Evolutionary conservation across 2,888 invertebrate genomes (phyloP).

Genomic region (Salticus scenicus): DNA sequence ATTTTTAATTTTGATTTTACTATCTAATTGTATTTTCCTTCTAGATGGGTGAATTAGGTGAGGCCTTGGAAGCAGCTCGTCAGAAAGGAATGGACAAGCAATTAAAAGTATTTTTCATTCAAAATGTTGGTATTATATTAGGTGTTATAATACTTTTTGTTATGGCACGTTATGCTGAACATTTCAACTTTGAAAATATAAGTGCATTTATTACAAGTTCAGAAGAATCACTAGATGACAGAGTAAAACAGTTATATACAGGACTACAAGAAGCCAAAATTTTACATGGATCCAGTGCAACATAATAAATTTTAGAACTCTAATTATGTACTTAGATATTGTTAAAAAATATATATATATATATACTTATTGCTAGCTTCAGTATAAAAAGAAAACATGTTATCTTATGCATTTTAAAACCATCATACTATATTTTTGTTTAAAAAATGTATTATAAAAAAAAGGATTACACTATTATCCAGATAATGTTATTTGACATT

Average conservation of each 20-base stretch:
- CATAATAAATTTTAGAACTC: neutral
- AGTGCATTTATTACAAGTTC: slow-evolving; percentile 44
- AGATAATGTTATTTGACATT: too few relatives aligned
- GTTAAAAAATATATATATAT: too few relatives aligned
- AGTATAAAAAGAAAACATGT: too few relatives aligned
- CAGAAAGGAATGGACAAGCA: slow-evolving; percentile 75
- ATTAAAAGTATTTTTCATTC: slow-evolving; percentile 76
- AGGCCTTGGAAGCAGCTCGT: slow-evolving; percentile 76
- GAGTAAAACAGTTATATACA: slow-evolving; percentile 50
- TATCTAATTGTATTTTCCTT: slow-evolving; percentile 46
- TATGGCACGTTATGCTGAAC: slow-evolving; percentile 76
- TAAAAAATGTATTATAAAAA: too few relatives aligned
- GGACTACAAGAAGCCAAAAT: slow-evolving; percentile 63
- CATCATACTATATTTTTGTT: too few relatives aligned
- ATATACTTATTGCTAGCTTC: too few relatives aligned
- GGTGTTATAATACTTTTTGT: slow-evolving; percentile 76
- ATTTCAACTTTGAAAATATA: slow-evolving; percentile 74
- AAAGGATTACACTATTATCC: too few relatives aligned
- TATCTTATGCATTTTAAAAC: too few relatives aligned
- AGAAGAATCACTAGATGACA: slow-evolving; percentile 44
- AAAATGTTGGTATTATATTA: slow-evolving; percentile 77
- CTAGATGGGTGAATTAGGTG: slow-evolving; percentile 78
- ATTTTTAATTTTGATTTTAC: too few relatives aligned
- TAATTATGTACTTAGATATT: neutral
- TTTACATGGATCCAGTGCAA: slow-evolving; percentile 20